Conservation (phyloP, 2,113 vertebrate genomes). For the Engraulis encrasicolus region DNA sequence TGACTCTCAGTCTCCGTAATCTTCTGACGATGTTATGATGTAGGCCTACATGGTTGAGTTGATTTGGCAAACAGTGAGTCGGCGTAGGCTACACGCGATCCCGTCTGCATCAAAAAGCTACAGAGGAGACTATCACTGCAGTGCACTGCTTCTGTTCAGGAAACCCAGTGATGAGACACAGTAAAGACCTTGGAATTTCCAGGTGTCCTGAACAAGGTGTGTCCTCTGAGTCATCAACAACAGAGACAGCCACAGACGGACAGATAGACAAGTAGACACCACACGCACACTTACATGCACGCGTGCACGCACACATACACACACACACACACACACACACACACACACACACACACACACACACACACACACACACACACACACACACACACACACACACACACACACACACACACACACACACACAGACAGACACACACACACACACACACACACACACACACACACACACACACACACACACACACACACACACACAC, state of each 20-base stretch:
- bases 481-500: slow-evolving; percentile 13
- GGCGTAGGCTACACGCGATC: too few species aligned
- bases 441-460: neutral
- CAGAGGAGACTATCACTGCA: too few species aligned
- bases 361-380: neutral
- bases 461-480: too few species aligned
- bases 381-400: neutral
- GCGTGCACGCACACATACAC: neutral
- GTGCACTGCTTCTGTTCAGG: neutral
- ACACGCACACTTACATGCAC: neutral
- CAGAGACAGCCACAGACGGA: neutral
- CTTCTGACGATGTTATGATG: too few species aligned
- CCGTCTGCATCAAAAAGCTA: too few species aligned
- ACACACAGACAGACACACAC: neutral
- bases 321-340: neutral
- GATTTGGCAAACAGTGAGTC: too few species aligned
- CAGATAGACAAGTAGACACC: neutral
- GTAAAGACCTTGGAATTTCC: neutral
- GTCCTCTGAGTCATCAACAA: neutral
- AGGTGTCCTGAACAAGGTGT: neutral
- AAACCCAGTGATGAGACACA: neutral
- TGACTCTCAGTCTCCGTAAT: too few species aligned
- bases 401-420: neutral
- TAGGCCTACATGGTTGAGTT: too few species aligned
- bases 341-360: neutral